phyloP scores from a whole-genome alignment of 2,797 vertebrate genomes.

The Anguilla obscura region DNA sequence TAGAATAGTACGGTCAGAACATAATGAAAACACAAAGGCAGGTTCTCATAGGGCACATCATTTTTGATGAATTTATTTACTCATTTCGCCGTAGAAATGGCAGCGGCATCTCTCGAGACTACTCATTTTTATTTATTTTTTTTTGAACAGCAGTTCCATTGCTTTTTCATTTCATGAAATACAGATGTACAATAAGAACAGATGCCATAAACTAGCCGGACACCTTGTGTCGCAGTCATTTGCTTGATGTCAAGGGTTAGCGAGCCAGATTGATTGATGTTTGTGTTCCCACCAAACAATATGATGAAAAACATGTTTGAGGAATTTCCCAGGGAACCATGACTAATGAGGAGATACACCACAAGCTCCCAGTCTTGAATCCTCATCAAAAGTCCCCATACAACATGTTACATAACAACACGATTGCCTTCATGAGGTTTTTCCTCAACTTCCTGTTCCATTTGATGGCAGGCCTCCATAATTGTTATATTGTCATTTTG shows the following conservation, averaged over 20 bases:
- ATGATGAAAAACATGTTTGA: background rate
- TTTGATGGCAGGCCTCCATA: background rate
- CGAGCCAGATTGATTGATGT: conserved; percentile 1
- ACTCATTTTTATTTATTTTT: background rate
- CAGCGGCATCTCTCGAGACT: background rate
- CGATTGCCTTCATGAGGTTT: background rate
- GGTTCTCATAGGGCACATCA: background rate
- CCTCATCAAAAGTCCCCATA: background rate
- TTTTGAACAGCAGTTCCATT: conserved; percentile 8
- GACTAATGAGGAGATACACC: background rate
- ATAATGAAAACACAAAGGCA: background rate
- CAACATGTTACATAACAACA: background rate
- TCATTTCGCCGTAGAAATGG: background rate
- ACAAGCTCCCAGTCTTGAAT: background rate
- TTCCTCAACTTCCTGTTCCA: background rate
- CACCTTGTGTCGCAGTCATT: background rate
- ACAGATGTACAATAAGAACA: background rate
- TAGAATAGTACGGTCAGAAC: conserved; percentile 15
- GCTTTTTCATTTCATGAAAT: conserved; percentile 1
- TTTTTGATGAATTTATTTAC: background rate
- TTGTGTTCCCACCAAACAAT: conserved; percentile 11
- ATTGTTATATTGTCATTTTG: background rate
- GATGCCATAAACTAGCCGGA: background rate
- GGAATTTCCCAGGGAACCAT: no score
- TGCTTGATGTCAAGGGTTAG: background rate